Conservation (phyloP, 1,140 invertebrate species). For the Heliconius nattereri region DNA sequence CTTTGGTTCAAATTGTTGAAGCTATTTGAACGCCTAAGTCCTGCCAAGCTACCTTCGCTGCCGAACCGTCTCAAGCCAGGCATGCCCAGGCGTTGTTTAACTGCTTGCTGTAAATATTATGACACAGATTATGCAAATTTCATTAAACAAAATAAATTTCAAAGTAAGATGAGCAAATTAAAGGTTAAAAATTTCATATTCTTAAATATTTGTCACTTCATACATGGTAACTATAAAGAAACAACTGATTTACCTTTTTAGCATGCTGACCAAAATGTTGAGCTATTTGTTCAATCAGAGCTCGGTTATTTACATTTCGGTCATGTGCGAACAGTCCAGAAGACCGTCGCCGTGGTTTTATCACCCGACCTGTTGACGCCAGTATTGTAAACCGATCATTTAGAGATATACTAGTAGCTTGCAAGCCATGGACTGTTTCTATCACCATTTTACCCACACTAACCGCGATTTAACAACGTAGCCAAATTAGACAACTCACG, state of each 20-base stretch:
- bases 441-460: constrained; percentile 58
- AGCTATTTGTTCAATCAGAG: constrained; percentile 54
- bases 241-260: constrained; percentile 46
- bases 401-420: constrained; percentile 58
- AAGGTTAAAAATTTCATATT: too few species aligned
- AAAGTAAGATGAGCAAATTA: too few species aligned
- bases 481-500: not conserved
- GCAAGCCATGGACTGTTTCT: constrained; percentile 65
- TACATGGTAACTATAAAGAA: not conserved
- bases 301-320: constrained; percentile 44
- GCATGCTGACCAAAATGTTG: constrained; percentile 55
- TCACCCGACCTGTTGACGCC: constrained; percentile 40
- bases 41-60: constrained; percentile 56
- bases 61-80: constrained; percentile 49
- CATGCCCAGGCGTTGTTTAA: constrained; percentile 53
- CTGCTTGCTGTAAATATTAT: constrained; percentile 49
- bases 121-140: too few species aligned
- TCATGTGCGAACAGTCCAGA: constrained; percentile 30
- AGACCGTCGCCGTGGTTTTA: constrained; percentile 32
- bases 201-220: not conserved
- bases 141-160: too few species aligned
- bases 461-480: not conserved
- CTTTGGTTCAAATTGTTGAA: constrained; percentile 54
- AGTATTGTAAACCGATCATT: constrained; percentile 65
- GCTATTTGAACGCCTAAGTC: constrained; percentile 58